Conservation (phyloP, 2,113 vertebrate species). For the Lepisosteus osseus region DNA sequence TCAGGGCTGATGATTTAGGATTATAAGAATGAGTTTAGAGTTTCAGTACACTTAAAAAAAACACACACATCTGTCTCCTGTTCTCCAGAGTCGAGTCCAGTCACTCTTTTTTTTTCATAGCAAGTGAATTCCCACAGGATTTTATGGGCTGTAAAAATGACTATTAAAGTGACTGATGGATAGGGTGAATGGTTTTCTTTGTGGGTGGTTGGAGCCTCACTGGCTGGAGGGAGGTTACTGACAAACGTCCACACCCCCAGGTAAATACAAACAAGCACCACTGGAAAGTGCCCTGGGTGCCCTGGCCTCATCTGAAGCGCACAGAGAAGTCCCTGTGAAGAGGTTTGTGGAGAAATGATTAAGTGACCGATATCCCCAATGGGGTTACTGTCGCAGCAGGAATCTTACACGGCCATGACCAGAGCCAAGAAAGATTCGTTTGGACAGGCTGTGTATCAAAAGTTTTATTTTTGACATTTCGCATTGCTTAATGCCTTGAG, state of each 20-base stretch:
- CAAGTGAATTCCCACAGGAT: not conserved
- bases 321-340: too few relatives aligned
- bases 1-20: too few relatives aligned
- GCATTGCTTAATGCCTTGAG: too few relatives aligned
- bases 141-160: constrained; percentile 48
- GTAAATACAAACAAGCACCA: not conserved
- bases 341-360: too few relatives aligned
- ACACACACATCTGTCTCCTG: constrained; percentile 31
- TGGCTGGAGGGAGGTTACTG: not conserved
- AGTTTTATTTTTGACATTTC: too few relatives aligned
- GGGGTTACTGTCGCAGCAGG: too few relatives aligned
- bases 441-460: too few relatives aligned
- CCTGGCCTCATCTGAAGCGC: not conserved
- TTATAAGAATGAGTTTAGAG: too few relatives aligned
- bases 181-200: constrained; percentile 23
- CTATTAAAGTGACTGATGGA: constrained; percentile 52
- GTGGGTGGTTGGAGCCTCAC: constrained; percentile 15
- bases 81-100: constrained; percentile 24
- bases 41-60: too few relatives aligned
- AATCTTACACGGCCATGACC: too few relatives aligned
- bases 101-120: constrained; percentile 32
- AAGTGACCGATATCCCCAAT: too few relatives aligned
- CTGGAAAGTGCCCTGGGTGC: not conserved
- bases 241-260: not conserved
- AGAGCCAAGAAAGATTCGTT: too few relatives aligned